Evolutionary conservation across 2,888 invertebrate genomes (phyloP).

Genomic region (Drosophila falleni): DNA sequence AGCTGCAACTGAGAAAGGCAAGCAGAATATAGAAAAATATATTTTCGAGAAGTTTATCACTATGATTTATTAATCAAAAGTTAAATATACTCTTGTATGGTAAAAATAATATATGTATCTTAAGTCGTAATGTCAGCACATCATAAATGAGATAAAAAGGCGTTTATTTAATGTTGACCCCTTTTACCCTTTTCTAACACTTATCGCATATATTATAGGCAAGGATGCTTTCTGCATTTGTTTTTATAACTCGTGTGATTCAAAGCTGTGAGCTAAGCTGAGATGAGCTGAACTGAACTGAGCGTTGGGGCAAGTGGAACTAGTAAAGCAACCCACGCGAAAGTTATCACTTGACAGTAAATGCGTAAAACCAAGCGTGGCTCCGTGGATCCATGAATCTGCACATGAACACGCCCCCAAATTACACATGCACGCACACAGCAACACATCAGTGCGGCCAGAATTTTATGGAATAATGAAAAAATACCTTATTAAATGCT

Average conservation of each 20-base stretch:
- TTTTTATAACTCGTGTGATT: conserved; percentile 50
- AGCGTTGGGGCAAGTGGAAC: conserved; percentile 40
- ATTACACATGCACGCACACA: not conserved
- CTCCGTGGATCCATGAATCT: conserved; percentile 59
- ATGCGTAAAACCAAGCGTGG: conserved; percentile 67
- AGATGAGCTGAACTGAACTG: not conserved
- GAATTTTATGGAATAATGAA: not conserved
- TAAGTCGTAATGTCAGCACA: conserved; percentile 6
- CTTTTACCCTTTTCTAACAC: not conserved
- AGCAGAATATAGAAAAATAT: no score
- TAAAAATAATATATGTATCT: not conserved
- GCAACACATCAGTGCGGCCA: not conserved
- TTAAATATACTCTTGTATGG: no score
- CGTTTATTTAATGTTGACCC: conserved; percentile 50
- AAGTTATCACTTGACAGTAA: conserved; percentile 74
- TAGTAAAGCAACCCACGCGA: conserved; percentile 67
- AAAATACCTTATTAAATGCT: not conserved
- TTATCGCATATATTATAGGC: conserved; percentile 39
- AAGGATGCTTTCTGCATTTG: conserved; percentile 20
- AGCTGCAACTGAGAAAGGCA: no score
- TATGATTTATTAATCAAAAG: not conserved
- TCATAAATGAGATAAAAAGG: conserved; percentile 13
- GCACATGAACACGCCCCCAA: conserved; percentile 27
- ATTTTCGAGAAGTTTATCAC: no score
- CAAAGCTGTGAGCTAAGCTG: conserved; percentile 21